Percentiles rank a stretch among this genome's conserved stretches.
phyloP scores from a whole-genome alignment of 2,888 invertebrate genomes.

The Galerucella calmariensis region DNA sequence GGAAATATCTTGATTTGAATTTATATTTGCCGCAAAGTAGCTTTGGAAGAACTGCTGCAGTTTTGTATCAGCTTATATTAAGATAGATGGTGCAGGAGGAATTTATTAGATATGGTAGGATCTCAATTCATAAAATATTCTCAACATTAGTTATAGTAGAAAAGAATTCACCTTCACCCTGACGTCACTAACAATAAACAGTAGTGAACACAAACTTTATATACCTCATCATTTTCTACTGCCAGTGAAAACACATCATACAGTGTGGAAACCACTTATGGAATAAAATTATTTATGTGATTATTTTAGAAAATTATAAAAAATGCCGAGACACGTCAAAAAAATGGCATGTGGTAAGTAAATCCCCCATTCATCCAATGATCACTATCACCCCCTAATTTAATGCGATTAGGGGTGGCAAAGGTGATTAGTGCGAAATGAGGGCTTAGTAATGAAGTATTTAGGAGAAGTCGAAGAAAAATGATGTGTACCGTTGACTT shows the following conservation, averaged over 20 bases:
- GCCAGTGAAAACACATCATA: too few relatives aligned
- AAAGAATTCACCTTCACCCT: too few relatives aligned
- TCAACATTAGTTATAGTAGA: too few relatives aligned
- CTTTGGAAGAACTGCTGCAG: not conserved
- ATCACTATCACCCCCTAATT: slow-evolving; percentile 28
- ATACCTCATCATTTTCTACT: too few relatives aligned
- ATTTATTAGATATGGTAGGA: not conserved
- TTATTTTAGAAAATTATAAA: too few relatives aligned
- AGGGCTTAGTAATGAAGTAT: not conserved
- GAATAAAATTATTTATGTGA: too few relatives aligned
- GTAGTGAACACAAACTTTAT: too few relatives aligned
- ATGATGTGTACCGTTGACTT: not conserved
- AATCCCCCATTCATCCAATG: slow-evolving; percentile 22
- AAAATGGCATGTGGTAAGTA: slow-evolving; percentile 27
- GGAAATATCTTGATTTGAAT: slow-evolving; percentile 2
- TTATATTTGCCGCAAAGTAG: slow-evolving; percentile 9
- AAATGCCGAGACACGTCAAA: not conserved
- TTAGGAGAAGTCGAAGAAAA: too few relatives aligned
- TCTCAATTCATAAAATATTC: too few relatives aligned
- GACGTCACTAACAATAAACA: too few relatives aligned
- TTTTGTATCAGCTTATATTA: not conserved
- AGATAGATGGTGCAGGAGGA: not conserved
- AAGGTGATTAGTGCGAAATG: not conserved
- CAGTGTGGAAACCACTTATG: too few relatives aligned
- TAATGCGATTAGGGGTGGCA: slow-evolving; percentile 15